Conservation (phyloP, 2,113 vertebrate species). For the Sprattus sprattus region DNA sequence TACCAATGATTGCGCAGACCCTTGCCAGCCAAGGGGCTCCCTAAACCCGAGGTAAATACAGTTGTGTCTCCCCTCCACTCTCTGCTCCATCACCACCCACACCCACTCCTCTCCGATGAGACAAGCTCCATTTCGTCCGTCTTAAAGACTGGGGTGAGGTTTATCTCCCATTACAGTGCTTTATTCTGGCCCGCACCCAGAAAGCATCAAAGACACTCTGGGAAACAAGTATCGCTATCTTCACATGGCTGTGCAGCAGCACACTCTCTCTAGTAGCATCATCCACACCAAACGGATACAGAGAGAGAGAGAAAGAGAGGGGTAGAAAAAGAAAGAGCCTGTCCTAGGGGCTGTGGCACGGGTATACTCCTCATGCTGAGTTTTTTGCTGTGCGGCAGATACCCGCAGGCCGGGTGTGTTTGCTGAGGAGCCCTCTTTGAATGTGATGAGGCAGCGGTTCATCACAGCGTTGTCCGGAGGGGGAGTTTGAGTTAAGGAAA, state of each 20-base stretch:
- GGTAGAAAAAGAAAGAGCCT: background rate
- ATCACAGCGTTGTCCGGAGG: background rate
- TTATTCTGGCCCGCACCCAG: slow-evolving; percentile 51
- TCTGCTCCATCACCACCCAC: background rate
- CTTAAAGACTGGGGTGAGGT: slow-evolving; percentile 41
- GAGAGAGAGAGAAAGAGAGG: background rate
- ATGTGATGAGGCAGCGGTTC: slow-evolving; percentile 8
- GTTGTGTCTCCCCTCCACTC: slow-evolving; percentile 27
- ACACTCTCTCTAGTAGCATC: background rate
- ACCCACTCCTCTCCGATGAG: slow-evolving; percentile 45
- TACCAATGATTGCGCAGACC: slow-evolving; percentile 38
- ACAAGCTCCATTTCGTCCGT: slow-evolving; percentile 60
- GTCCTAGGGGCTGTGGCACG: background rate
- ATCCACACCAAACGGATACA: background rate
- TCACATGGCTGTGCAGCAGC: background rate
- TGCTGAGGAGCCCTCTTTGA: slow-evolving; percentile 4
- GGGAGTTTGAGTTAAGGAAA: background rate
- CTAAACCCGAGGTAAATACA: slow-evolving; percentile 51
- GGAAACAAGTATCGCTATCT: background rate
- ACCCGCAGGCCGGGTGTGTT: background rate
- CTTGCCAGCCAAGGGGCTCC: slow-evolving; percentile 31
- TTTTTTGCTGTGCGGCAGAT: background rate
- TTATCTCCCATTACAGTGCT: slow-evolving; percentile 59
- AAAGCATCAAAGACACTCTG: slow-evolving; percentile 3
- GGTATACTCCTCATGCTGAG: background rate